phyloP scores from a whole-genome alignment of 1,140 invertebrate genomes.

The Drosophila kohkoa region DNA sequence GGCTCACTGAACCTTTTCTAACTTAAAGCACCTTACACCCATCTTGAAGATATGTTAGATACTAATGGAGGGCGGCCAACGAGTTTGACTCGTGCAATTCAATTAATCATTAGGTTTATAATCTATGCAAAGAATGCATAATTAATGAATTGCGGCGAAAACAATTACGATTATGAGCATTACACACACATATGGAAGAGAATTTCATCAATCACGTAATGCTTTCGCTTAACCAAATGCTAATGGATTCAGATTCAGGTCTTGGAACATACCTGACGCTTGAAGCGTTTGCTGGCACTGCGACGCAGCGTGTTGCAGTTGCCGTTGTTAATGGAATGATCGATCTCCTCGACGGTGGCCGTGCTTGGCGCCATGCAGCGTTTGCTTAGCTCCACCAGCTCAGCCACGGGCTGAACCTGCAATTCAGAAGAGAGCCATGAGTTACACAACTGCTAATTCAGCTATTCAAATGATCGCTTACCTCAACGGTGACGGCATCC shows the following conservation, averaged over 20 bases:
- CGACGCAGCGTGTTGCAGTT: constrained; percentile 91
- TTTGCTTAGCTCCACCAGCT: constrained; percentile 93
- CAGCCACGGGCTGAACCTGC: constrained; percentile 92
- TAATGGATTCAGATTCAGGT: constrained; percentile 22
- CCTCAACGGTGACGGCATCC: constrained; percentile 93
- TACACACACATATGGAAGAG: background rate
- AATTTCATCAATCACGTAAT: constrained; percentile 52
- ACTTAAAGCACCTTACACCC: background rate
- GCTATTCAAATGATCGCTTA: constrained; percentile 85
- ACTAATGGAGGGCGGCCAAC: constrained; percentile 10
- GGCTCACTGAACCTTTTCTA: background rate
- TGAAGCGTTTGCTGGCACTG: constrained; percentile 91
- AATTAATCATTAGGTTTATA: constrained; percentile 17
- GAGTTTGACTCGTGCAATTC: constrained; percentile 2
- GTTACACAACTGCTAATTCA: background rate
- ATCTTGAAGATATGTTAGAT: background rate
- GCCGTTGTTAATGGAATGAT: constrained; percentile 75
- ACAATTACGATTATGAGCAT: constrained; percentile 13
- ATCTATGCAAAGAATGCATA: constrained; percentile 14
- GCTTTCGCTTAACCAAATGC: background rate
- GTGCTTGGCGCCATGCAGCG: constrained; percentile 86
- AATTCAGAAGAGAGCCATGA: background rate
- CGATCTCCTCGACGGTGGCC: constrained; percentile 73
- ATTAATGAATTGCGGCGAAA: constrained; percentile 30
- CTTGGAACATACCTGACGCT: constrained; percentile 85